These are phyloP conservation scores for Thera britannica DNA, from an alignment of 2,888 invertebrate genomes.

Conservation along the genomic window DNA sequence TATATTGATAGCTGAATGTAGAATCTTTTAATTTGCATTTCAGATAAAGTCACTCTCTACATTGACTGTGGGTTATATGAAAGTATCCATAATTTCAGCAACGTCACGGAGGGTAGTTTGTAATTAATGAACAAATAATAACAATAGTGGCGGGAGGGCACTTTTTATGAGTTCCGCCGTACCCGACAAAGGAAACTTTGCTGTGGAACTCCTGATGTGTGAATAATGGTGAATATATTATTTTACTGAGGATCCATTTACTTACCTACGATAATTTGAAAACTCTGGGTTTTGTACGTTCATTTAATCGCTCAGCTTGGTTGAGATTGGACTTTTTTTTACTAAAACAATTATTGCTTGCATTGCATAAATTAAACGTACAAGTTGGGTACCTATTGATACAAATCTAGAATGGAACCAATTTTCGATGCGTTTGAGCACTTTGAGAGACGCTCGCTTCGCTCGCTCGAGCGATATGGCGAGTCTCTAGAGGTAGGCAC, in stretches of 20 bases:
- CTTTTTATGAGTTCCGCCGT: constrained; percentile 29
- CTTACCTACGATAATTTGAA: constrained; percentile 12
- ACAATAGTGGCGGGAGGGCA: constrained; percentile 47
- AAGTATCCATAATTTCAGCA: constrained; percentile 26
- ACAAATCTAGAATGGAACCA: no score
- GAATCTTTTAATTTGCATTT: not conserved
- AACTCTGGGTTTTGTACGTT: not conserved
- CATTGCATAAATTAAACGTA: no score
- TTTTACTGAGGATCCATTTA: constrained; percentile 16
- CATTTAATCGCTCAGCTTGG: not conserved
- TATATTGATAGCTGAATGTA: no score
- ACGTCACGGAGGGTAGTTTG: constrained; percentile 39
- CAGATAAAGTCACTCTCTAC: not conserved
- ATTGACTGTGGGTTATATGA: not conserved
- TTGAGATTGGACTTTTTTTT: no score
- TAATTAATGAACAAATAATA: constrained; percentile 55
- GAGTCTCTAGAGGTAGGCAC: constrained; percentile 4
- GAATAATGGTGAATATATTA: constrained; percentile 34
- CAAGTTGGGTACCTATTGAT: no score
- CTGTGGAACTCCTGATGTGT: constrained; percentile 30
- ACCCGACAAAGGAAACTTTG: constrained; percentile 30
- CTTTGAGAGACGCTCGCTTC: not conserved
- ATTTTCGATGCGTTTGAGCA: no score
- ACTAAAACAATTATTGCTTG: no score
- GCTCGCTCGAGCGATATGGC: not conserved